Evolutionary conservation across 2,888 invertebrate species (phyloP).

Genomic region (Stenolophus ochropezus): DNA sequence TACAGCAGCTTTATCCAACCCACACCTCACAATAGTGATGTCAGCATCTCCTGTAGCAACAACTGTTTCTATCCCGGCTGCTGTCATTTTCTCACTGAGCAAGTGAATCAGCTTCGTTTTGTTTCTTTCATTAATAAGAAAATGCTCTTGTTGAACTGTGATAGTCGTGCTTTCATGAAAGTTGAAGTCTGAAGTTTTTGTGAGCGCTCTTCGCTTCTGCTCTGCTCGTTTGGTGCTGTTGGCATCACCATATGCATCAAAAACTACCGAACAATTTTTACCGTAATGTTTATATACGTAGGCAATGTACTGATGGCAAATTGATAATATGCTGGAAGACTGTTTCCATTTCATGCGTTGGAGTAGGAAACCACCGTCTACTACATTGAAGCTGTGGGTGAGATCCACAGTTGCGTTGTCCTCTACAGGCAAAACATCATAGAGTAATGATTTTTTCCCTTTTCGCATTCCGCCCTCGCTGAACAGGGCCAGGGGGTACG

Average conservation of each 20-base stretch:
- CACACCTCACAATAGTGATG: too few species aligned
- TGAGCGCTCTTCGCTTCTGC: conserved; percentile 59
- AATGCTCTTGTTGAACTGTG: too few species aligned
- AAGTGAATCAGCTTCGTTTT: too few species aligned
- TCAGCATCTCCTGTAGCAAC: too few species aligned
- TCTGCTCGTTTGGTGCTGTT: conserved; percentile 61
- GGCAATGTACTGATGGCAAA: conserved; percentile 55
- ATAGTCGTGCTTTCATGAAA: too few species aligned
- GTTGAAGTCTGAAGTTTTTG: too few species aligned
- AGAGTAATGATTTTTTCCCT: conserved; percentile 25
- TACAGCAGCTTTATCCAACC: too few species aligned
- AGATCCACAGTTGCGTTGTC: conserved; percentile 9
- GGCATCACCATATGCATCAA: conserved; percentile 11
- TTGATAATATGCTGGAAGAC: conserved; percentile 20
- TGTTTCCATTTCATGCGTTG: conserved; percentile 52
- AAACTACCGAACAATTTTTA: not conserved
- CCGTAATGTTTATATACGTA: conserved; percentile 47
- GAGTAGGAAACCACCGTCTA: conserved; percentile 51
- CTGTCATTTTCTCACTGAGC: too few species aligned
- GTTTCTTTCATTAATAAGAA: too few species aligned
- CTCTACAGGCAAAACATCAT: not conserved
- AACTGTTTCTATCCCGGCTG: too few species aligned
- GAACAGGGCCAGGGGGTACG: conserved; percentile 37
- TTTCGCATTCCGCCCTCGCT: too few species aligned
- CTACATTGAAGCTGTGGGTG: conserved; percentile 20